These are phyloP conservation scores for Coenobita brevimanus DNA, from an alignment of 1,140 invertebrate species.

Conservation along the genomic window DNA sequence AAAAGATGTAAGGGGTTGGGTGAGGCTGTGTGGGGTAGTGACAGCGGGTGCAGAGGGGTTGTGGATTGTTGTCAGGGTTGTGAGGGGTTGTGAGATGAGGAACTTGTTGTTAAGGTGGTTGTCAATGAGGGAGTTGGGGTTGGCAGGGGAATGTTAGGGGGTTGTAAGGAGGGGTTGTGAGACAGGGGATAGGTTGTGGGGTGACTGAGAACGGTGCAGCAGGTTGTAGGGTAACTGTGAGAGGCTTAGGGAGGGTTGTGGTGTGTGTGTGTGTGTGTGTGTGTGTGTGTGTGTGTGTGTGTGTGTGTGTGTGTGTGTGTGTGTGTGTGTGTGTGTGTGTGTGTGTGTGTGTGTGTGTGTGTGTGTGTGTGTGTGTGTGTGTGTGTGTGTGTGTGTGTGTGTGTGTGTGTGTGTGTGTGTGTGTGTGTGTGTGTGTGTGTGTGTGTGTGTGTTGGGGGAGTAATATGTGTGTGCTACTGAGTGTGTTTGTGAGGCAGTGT, in stretches of 20 bases:
- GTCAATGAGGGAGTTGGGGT: background rate
- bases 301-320: background rate
- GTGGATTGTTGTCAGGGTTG: background rate
- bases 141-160: background rate
- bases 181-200: too few relatives aligned
- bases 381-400: background rate
- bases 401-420: background rate
- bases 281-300: background rate
- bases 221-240: too few relatives aligned
- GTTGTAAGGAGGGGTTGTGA: background rate
- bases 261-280: too few relatives aligned
- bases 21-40: background rate
- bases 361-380: background rate
- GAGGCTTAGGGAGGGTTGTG: too few relatives aligned
- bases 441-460: too few relatives aligned
- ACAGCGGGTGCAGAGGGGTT: background rate
- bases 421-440: background rate
- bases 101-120: background rate
- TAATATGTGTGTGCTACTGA: background rate
- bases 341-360: background rate
- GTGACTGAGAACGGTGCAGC: too few relatives aligned
- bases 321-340: background rate
- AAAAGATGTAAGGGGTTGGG: too few relatives aligned
- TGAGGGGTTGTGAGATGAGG: background rate
- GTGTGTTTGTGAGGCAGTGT: too few relatives aligned